Conservation (phyloP, 2,113 vertebrate genomes). For the Aplodontia rufa region DNA sequence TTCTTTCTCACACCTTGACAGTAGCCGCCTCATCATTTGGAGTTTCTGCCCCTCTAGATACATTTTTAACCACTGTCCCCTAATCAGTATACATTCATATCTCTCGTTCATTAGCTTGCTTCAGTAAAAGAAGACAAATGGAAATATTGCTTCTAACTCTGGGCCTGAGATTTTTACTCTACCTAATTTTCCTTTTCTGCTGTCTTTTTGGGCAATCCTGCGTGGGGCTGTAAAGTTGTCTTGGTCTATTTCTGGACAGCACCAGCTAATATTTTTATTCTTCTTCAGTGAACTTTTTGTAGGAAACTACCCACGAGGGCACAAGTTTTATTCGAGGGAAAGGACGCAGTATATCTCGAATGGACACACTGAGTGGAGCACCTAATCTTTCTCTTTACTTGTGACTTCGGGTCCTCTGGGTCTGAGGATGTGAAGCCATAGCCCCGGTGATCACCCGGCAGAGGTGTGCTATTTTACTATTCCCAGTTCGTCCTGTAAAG, state of each 20-base stretch:
- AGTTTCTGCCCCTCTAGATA: neutral
- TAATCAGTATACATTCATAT: neutral
- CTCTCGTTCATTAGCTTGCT: neutral
- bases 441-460: neutral
- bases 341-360: neutral
- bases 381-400: neutral
- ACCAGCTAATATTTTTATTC: neutral
- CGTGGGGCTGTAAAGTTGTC: neutral
- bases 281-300: neutral
- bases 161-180: neutral
- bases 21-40: neutral
- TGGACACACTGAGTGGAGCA: neutral
- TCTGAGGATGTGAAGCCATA: neutral
- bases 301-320: neutral
- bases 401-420: neutral
- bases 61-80: neutral
- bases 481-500: neutral
- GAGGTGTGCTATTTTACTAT: neutral
- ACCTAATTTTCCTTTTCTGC: neutral
- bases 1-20: neutral
- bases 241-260: neutral
- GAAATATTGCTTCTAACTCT: neutral
- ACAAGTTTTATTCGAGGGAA: neutral
- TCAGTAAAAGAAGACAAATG: neutral
- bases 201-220: neutral